Evolutionary conservation across 1,140 invertebrate genomes (phyloP).

Genomic region (Drosophila murphyi): DNA sequence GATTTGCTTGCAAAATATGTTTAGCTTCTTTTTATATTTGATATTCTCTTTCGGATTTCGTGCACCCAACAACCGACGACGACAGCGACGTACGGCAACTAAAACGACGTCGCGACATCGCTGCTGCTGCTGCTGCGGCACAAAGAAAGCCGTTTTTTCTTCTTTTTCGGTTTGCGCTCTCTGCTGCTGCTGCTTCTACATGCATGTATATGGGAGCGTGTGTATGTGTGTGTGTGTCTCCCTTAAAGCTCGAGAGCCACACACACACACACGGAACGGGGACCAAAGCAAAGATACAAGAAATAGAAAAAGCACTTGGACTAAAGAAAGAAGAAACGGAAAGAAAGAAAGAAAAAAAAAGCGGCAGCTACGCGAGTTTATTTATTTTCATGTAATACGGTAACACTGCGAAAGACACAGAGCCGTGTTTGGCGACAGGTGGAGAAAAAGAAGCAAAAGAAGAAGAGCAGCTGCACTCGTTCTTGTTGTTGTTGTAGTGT

Average conservation of each 20-base stretch:
- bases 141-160: conserved; percentile 66
- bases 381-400: conserved; percentile 39
- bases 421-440: conserved; percentile 50
- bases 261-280: conserved; percentile 49
- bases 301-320: conserved; percentile 40
- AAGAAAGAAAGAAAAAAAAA: conserved; percentile 29
- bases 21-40: conserved; percentile 43
- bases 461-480: conserved; percentile 49
- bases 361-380: conserved; percentile 34
- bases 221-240: conserved; percentile 43
- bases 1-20: conserved; percentile 46
- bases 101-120: conserved; percentile 59
- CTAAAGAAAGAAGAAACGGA: conserved; percentile 29
- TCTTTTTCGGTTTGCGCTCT: conserved; percentile 60
- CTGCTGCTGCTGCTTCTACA: conserved; percentile 42
- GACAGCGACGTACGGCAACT: conserved; percentile 80
- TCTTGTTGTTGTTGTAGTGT: conserved; percentile 46
- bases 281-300: conserved; percentile 51
- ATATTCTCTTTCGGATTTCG: conserved; percentile 68
- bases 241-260: conserved; percentile 50
- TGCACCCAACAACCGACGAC: conserved; percentile 75
- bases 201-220: conserved; percentile 32
- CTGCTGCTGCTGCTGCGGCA: conserved; percentile 54
- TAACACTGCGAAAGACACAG: conserved; percentile 38
- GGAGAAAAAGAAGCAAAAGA: conserved; percentile 38